Percentiles rank a stretch among this genome's conserved stretches.
Evolutionary conservation across 2,888 invertebrate genomes (phyloP).

Genomic region (Synergus umbraculus): DNA sequence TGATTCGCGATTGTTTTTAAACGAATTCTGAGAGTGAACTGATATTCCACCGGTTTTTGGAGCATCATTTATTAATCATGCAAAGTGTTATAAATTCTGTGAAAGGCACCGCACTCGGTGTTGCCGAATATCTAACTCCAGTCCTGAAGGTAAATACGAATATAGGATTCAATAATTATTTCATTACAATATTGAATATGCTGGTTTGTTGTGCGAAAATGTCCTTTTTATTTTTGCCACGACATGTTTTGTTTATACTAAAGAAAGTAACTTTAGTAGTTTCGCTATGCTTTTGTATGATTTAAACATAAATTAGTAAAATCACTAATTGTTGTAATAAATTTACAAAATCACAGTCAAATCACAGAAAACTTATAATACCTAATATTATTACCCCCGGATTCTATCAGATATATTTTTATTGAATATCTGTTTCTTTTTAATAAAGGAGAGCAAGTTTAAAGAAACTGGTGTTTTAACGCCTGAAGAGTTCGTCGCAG

Average conservation of each 20-base stretch:
- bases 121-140: constrained; percentile 97
- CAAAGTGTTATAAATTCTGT: constrained; percentile 97
- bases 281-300: no score
- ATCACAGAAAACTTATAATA: no score
- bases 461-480: constrained; percentile 98
- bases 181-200: neutral
- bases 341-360: no score
- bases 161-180: neutral
- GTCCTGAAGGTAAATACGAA: constrained; percentile 90
- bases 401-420: no score
- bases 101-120: constrained; percentile 96
- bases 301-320: no score
- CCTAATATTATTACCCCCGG: no score
- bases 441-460: constrained; percentile 93
- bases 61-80: constrained; percentile 80
- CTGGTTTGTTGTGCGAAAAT: neutral
- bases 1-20: neutral
- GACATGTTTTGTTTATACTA: no score
- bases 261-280: no score
- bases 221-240: neutral
- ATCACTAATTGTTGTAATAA: no score
- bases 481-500: constrained; percentile 99
- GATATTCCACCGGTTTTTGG: neutral
- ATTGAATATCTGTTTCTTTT: neutral
- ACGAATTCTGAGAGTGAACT: neutral